Conservation (phyloP, 2,888 invertebrate species). For the Drosophila rellima region DNA sequence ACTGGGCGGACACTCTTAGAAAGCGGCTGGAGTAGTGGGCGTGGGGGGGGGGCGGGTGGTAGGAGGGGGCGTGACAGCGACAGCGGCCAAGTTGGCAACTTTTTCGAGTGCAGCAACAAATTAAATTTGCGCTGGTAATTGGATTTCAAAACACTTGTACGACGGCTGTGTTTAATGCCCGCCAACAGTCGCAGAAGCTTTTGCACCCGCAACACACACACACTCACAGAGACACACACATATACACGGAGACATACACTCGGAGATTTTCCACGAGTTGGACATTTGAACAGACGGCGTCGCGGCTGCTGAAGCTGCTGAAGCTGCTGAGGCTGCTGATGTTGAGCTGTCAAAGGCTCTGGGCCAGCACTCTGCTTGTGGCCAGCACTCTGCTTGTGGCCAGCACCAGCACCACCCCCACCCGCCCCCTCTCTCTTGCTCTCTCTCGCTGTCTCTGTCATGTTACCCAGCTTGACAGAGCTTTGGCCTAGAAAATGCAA, state of each 20-base stretch:
- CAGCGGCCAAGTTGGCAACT: constrained; percentile 73
- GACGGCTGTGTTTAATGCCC: constrained; percentile 78
- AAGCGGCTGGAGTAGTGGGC: neutral
- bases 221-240: constrained; percentile 12
- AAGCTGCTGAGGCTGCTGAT: constrained; percentile 43
- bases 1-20: constrained; percentile 13
- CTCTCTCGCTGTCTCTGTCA: neutral
- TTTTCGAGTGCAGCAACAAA: constrained; percentile 82
- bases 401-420: constrained; percentile 10
- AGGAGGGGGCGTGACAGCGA: constrained; percentile 5
- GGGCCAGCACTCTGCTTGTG: constrained; percentile 61
- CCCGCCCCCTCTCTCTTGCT: neutral
- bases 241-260: constrained; percentile 35
- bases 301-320: constrained; percentile 34
- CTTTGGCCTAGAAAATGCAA: constrained; percentile 78
- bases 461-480: constrained; percentile 58
- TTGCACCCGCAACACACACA: constrained; percentile 37
- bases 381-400: constrained; percentile 56
- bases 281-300: constrained; percentile 50
- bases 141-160: constrained; percentile 80
- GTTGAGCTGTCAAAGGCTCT: constrained; percentile 65
- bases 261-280: constrained; percentile 56
- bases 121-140: constrained; percentile 81
- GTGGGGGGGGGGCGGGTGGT: neutral
- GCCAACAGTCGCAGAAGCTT: constrained; percentile 74